These are phyloP conservation scores for Pteronotus mesoamericanus DNA, from an alignment of 2,797 vertebrate genomes.

Conservation along the genomic window DNA sequence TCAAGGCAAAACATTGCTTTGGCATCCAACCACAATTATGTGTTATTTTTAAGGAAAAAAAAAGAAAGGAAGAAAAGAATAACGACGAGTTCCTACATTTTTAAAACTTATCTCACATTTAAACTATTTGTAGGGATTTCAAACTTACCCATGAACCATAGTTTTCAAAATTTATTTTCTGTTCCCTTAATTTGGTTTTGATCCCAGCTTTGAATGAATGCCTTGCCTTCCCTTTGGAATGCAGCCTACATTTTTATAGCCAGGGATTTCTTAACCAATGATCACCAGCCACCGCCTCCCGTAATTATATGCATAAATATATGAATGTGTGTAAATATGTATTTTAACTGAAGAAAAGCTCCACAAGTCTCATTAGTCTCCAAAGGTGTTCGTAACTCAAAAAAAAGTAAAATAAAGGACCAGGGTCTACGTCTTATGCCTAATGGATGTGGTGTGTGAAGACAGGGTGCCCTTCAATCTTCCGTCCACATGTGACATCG, in stretches of 20 bases:
- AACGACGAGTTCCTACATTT: not conserved
- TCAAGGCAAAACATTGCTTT: not conserved
- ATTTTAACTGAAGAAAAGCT: not conserved
- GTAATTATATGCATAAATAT: not conserved
- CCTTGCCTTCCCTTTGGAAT: not conserved
- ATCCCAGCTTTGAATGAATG: not conserved
- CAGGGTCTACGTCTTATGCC: not conserved
- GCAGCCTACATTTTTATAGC: not conserved
- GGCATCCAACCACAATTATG: not conserved
- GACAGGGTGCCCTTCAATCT: not conserved
- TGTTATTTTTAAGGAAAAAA: not conserved
- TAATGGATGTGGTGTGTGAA: rapidly evolving
- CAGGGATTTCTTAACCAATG: not conserved
- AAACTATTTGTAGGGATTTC: slow-evolving; percentile 19
- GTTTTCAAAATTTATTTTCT: not conserved
- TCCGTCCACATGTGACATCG: not conserved
- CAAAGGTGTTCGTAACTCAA: not conserved
- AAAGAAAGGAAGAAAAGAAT: not conserved
- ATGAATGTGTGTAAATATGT: no score
- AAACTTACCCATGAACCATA: not conserved
- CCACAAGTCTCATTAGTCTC: not conserved
- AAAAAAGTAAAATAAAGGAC: not conserved
- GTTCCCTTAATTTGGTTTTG: not conserved
- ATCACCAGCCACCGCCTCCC: not conserved
- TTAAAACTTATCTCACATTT: not conserved